These are phyloP conservation scores for Calliphora vomitoria DNA, from an alignment of 2,888 invertebrate species.

Conservation along the genomic window DNA sequence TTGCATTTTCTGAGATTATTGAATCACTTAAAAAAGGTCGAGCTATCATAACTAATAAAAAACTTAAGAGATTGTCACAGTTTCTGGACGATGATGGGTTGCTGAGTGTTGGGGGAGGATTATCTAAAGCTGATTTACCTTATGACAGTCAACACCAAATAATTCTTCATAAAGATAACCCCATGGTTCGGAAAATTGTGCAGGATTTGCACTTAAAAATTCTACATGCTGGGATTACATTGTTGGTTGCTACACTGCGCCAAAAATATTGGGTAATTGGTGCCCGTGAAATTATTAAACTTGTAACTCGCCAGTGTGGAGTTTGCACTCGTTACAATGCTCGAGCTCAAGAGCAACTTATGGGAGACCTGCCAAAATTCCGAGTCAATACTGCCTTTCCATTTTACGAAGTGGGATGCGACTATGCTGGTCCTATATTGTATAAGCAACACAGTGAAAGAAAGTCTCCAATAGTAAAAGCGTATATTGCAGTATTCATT, in stretches of 20 bases:
- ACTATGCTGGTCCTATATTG: conserved; percentile 46
- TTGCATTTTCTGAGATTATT: conserved; percentile 1
- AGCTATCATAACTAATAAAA: conserved; percentile 16
- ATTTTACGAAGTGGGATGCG: conserved; percentile 51
- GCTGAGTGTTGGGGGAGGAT: conserved; percentile 26
- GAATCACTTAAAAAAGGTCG: too few species aligned
- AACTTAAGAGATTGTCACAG: conserved; percentile 29
- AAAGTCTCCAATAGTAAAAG: too few species aligned
- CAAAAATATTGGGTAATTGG: conserved; percentile 29
- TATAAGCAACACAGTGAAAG: conserved; percentile 40
- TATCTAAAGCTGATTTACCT: conserved; percentile 10
- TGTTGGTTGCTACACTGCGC: conserved; percentile 15
- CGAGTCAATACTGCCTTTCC: conserved; percentile 35
- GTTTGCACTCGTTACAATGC: conserved; percentile 43
- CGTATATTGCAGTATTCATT: conserved; percentile 69
- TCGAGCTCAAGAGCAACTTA: conserved; percentile 20
- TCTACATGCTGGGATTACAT: conserved; percentile 31
- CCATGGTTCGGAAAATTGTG: conserved; percentile 32
- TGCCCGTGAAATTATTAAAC: conserved; percentile 17
- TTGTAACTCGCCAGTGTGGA: background rate
- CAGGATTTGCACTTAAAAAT: conserved; percentile 22
- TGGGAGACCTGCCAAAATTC: conserved; percentile 44
- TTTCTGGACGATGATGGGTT: conserved; percentile 35
- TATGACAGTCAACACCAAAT: conserved; percentile 57
- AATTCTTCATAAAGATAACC: conserved; percentile 35